Evolutionary conservation across 2,797 vertebrate genomes (phyloP).

Genomic region (Picus viridis): DNA sequence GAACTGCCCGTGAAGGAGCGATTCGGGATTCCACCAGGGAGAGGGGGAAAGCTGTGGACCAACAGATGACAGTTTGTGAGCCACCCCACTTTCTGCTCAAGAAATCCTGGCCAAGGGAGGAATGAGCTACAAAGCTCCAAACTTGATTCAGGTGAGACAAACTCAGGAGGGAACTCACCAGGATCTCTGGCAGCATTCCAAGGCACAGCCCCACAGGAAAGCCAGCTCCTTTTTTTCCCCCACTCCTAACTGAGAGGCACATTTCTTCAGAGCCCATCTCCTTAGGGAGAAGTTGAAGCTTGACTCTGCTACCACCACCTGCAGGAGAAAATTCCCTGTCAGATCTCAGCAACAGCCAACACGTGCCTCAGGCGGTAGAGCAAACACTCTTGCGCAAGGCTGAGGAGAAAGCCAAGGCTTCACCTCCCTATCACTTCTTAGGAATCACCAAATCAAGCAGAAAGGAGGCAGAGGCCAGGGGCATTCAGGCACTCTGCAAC

Average conservation of each 20-base stretch:
- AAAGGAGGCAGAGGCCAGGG: background rate
- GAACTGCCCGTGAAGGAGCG: background rate
- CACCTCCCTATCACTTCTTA: background rate
- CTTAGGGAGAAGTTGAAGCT: background rate
- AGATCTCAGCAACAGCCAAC: background rate
- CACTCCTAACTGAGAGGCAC: background rate
- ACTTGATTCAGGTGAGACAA: background rate
- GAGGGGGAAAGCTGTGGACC: fast-evolving
- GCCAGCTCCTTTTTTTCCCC: background rate
- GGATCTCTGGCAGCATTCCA: background rate
- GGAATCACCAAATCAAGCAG: background rate
- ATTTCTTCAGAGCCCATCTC: background rate
- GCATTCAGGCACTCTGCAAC: background rate
- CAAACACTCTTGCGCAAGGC: background rate
- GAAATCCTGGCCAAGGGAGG: background rate
- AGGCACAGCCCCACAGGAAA: background rate
- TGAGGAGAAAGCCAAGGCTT: background rate
- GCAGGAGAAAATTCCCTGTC: background rate
- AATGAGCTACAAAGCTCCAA: background rate
- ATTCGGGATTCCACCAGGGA: background rate
- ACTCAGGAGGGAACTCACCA: background rate
- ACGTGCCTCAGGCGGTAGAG: background rate
- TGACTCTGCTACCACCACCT: background rate
- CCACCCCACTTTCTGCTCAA: background rate
- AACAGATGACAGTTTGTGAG: fast-evolving